Percentiles rank a stretch among this genome's conserved stretches.
Evolutionary conservation across 2,888 invertebrate species (phyloP).

Genomic region (Oscheius onirici): DNA sequence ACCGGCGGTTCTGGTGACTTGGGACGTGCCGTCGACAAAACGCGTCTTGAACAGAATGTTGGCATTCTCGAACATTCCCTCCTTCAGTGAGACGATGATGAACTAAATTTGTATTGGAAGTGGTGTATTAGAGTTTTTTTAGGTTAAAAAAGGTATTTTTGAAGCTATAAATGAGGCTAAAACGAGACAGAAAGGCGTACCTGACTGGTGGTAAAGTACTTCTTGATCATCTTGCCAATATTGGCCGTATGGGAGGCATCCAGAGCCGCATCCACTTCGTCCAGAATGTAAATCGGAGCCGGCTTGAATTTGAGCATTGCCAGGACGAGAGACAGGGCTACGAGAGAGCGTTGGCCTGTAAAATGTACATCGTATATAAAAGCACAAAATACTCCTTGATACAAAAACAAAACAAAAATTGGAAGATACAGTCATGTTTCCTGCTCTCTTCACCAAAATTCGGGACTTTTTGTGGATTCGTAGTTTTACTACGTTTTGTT

Average conservation of each 20-base stretch:
- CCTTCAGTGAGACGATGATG: slow-evolving; percentile 95
- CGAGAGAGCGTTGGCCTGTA: slow-evolving; percentile 78
- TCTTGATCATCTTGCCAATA: slow-evolving; percentile 92
- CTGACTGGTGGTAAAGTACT: slow-evolving; percentile 88
- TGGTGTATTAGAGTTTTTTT: too few relatives aligned
- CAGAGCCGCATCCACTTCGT: slow-evolving; percentile 95
- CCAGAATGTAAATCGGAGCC: slow-evolving; percentile 96
- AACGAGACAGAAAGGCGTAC: slow-evolving; percentile 72
- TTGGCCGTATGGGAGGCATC: slow-evolving; percentile 98
- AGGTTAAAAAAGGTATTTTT: too few relatives aligned
- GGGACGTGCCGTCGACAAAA: slow-evolving; percentile 93
- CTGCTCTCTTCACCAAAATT: too few relatives aligned
- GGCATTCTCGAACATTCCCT: slow-evolving; percentile 99
- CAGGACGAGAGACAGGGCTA: slow-evolving; percentile 92
- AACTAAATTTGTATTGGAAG: slow-evolving; percentile 82
- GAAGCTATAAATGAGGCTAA: too few relatives aligned
- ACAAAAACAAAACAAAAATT: too few relatives aligned
- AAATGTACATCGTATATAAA: background rate
- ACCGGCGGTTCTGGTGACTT: slow-evolving; percentile 75
- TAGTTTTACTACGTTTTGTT: too few relatives aligned
- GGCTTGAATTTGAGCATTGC: slow-evolving; percentile 96
- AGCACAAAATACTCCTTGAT: background rate
- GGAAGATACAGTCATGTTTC: too few relatives aligned
- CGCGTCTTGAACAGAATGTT: slow-evolving; percentile 93
- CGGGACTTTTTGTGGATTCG: too few relatives aligned